phyloP scores from a whole-genome alignment of 2,888 invertebrate genomes.

The Euclidia mi region DNA sequence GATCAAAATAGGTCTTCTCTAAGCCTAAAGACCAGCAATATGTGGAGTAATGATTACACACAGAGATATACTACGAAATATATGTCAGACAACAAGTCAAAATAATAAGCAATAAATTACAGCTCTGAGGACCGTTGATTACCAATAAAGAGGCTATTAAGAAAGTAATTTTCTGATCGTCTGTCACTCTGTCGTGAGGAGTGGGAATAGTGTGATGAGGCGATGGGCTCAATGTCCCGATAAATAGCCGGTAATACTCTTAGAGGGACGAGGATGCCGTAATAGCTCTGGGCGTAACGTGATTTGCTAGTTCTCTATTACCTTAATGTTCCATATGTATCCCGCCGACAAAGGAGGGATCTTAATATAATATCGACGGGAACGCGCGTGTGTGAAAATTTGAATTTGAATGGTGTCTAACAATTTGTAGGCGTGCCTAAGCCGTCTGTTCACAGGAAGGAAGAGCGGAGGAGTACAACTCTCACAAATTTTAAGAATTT shows the following conservation, averaged over 20 bases:
- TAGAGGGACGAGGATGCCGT: conserved; percentile 74
- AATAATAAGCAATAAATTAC: conserved; percentile 40
- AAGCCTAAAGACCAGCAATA: no score
- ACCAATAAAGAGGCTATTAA: conserved; percentile 60
- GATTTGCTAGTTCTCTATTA: conserved; percentile 83
- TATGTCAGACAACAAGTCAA: conserved; percentile 5
- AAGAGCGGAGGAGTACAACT: no score
- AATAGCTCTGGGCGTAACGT: conserved; percentile 81
- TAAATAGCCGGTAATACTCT: conserved; percentile 86
- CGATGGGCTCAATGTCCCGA: conserved; percentile 77
- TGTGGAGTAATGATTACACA: no score
- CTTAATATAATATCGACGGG: conserved; percentile 80
- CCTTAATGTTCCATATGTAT: conserved; percentile 82
- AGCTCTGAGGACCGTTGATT: conserved; percentile 47
- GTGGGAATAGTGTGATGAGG: conserved; percentile 67
- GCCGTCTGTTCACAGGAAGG: no score
- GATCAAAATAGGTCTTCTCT: no score
- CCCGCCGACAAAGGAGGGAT: conserved; percentile 79
- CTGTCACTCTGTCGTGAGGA: conserved; percentile 59
- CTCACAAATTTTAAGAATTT: no score
- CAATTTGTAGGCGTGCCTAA: conserved; percentile 52
- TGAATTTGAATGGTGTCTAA: conserved; percentile 59
- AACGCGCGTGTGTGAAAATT: conserved; percentile 61
- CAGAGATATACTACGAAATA: no score
- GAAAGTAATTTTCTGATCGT: conserved; percentile 60